These are phyloP conservation scores for Girardia tigrina DNA, from an alignment of 2,888 invertebrate genomes.

Conservation along the genomic window DNA sequence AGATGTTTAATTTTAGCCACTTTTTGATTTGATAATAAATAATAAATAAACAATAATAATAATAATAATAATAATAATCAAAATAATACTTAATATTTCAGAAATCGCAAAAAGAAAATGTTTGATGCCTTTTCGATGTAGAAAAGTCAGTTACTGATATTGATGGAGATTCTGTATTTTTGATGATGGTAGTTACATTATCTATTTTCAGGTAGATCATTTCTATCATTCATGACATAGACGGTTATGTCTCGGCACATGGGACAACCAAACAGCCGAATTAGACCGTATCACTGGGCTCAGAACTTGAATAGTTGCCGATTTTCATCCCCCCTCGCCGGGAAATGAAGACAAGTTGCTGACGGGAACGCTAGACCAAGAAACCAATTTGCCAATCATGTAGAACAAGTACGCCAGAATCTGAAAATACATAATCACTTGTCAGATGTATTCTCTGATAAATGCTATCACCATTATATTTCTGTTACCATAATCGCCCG, in stretches of 20 bases:
- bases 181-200: conserved; percentile 12
- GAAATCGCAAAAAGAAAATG: too few species aligned
- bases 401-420: conserved; percentile 23
- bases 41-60: not conserved
- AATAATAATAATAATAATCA: not conserved
- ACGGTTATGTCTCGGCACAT: not conserved
- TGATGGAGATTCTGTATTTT: too few species aligned
- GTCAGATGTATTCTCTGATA: conserved; percentile 23
- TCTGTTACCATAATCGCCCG: conserved; percentile 14
- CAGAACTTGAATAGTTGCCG: conserved; percentile 17
- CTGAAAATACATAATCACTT: conserved; percentile 18
- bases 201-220: conserved; percentile 11
- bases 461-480: conserved; percentile 23
- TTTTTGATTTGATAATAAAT: not conserved
- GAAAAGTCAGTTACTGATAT: too few species aligned
- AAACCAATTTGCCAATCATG: conserved; percentile 23
- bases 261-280: not conserved
- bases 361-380: conserved; percentile 7
- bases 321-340: not conserved
- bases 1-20: not conserved
- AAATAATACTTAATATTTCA: not conserved
- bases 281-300: not conserved
- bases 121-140: too few species aligned
- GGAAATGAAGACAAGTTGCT: conserved; percentile 16
- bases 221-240: conserved; percentile 17